Conservation (phyloP, 2,797 vertebrate genomes). For the Hozukius guyotensis region DNA sequence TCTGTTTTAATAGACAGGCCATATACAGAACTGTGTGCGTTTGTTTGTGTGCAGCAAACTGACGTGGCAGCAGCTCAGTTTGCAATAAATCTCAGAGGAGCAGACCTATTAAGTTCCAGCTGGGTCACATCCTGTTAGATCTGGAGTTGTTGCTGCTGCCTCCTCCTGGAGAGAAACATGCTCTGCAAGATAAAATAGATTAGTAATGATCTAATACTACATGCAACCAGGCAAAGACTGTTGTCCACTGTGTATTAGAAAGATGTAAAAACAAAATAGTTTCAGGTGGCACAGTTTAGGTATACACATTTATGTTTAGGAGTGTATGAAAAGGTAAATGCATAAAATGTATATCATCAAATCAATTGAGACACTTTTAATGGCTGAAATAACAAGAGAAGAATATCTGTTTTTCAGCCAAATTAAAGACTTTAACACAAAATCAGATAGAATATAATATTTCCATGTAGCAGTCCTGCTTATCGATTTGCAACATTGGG, state of each 20-base stretch:
- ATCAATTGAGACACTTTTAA: background rate
- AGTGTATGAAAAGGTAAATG: background rate
- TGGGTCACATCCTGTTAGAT: conserved; percentile 55
- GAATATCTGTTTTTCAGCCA: background rate
- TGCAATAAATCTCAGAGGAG: conserved; percentile 57
- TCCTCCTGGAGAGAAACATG: conserved; percentile 67
- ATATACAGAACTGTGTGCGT: background rate
- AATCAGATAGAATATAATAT: background rate
- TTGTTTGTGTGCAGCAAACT: conserved; percentile 10
- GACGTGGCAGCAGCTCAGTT: conserved; percentile 62
- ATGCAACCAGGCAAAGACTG: background rate
- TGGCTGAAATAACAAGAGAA: background rate
- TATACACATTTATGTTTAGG: background rate
- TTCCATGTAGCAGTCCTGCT: background rate
- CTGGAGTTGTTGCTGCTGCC: conserved; percentile 51
- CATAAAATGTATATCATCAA: background rate
- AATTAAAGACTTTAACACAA: background rate
- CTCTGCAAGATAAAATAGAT: conserved; percentile 17
- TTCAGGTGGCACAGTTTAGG: background rate
- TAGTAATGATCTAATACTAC: background rate
- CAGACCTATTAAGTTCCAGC: conserved; percentile 50
- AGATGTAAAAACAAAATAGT: background rate
- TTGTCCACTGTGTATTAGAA: background rate
- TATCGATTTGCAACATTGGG: background rate
- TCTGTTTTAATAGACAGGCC: background rate